phyloP scores from a whole-genome alignment of 2,797 vertebrate genomes.

The Channa striata region DNA sequence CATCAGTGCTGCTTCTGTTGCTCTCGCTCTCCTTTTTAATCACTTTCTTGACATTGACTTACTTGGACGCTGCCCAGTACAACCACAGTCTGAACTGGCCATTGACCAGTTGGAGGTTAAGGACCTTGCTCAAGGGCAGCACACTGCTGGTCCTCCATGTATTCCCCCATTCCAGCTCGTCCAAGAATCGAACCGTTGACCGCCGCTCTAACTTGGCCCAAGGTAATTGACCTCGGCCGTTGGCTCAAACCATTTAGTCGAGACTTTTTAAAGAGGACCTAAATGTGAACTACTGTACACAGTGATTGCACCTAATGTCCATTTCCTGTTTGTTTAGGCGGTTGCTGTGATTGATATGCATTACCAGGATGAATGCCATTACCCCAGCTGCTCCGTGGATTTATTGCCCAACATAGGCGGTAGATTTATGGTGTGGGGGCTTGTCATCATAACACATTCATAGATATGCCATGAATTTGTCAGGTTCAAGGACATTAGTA shows the following conservation, averaged over 20 bases:
- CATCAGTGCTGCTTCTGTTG: no score
- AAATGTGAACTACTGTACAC: not conserved
- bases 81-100: not conserved
- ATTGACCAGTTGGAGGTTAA: constrained; percentile 11
- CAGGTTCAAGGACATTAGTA: constrained; percentile 26
- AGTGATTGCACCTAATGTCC: not conserved
- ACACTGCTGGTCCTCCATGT: not conserved
- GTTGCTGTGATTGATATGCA: constrained; percentile 23
- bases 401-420: constrained; percentile 7
- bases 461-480: constrained; percentile 6
- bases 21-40: not conserved
- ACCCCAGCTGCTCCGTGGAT: constrained; percentile 16
- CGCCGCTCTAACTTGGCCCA: not conserved
- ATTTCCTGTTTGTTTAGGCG: constrained; percentile 20
- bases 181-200: not conserved
- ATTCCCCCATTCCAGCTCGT: not conserved
- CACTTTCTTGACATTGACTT: not conserved
- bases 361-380: constrained; percentile 26
- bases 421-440: constrained; percentile 5
- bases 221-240: not conserved
- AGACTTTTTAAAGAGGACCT: not conserved
- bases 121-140: constrained; percentile 9
- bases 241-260: constrained; percentile 11
- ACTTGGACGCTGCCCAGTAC: constrained; percentile 3
- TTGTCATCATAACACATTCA: constrained; percentile 16